Evolutionary conservation across 2,888 invertebrate species (phyloP).

Genomic region (Lycophotia porphyrea): DNA sequence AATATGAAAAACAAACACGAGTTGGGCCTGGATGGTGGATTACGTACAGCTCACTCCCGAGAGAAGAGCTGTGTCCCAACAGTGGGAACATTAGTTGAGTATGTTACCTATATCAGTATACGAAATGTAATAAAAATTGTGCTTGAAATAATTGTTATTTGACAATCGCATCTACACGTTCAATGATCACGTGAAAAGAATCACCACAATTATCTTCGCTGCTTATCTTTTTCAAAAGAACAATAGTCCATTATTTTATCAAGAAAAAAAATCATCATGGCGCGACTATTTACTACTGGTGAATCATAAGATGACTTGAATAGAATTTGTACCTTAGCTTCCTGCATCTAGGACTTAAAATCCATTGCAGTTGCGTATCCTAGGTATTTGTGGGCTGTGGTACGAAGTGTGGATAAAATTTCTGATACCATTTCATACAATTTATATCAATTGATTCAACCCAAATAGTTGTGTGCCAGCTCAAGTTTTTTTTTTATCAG

Average conservation of each 20-base stretch:
- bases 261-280: constrained; percentile 3
- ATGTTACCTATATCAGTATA: neutral
- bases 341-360: neutral
- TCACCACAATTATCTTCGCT: neutral
- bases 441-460: constrained; percentile 46
- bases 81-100: neutral
- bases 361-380: neutral
- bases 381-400: neutral
- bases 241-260: constrained; percentile 27
- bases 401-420: constrained; percentile 15
- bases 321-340: neutral
- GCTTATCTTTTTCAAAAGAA: constrained; percentile 32
- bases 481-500: constrained; percentile 36
- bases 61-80: neutral
- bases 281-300: neutral
- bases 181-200: constrained; percentile 9
- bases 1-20: neutral
- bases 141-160: constrained; percentile 10
- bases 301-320: constrained; percentile 16
- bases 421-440: constrained; percentile 29
- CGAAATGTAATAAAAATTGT: neutral
- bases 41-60: neutral
- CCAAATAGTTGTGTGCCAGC: constrained; percentile 25
- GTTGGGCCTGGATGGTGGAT: neutral
- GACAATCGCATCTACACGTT: neutral